phyloP scores from a whole-genome alignment of 2,797 vertebrate genomes.

The Synanceia verrucosa region DNA sequence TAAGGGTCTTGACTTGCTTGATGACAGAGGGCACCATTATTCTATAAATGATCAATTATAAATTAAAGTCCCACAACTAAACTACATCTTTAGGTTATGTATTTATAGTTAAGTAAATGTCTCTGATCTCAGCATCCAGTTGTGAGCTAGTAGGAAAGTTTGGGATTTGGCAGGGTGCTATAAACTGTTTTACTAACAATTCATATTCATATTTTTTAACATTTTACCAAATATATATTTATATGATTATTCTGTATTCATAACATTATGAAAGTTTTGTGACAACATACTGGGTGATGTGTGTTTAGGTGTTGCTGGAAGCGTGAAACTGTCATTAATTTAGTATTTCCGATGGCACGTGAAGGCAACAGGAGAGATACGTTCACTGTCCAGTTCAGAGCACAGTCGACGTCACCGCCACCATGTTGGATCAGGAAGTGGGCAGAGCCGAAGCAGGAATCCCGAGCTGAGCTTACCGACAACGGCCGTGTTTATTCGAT shows the following conservation, averaged over 20 bases:
- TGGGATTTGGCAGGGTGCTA: background rate
- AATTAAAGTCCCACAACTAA: too few relatives aligned
- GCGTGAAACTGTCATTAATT: background rate
- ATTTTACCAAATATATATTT: background rate
- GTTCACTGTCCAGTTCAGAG: slow-evolving; percentile 20
- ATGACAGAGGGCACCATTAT: background rate
- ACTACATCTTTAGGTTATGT: too few relatives aligned
- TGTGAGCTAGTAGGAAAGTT: background rate
- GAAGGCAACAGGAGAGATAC: slow-evolving; percentile 39
- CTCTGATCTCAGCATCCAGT: background rate
- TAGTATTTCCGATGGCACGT: accelerated
- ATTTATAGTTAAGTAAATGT: too few relatives aligned
- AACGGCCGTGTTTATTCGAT: slow-evolving; percentile 37
- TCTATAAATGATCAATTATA: background rate
- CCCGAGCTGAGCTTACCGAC: slow-evolving; percentile 44
- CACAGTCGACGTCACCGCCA: slow-evolving; percentile 85
- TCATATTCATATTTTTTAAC: background rate
- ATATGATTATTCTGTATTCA: background rate
- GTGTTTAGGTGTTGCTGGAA: background rate
- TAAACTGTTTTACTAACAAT: background rate
- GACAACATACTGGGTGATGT: background rate
- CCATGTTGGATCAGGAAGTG: slow-evolving; percentile 91
- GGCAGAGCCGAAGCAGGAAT: slow-evolving; percentile 61
- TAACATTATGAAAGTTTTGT: background rate
- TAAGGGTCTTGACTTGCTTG: background rate